Conservation (phyloP, 1,140 invertebrate genomes). For the Sycophila sp. region DNA sequence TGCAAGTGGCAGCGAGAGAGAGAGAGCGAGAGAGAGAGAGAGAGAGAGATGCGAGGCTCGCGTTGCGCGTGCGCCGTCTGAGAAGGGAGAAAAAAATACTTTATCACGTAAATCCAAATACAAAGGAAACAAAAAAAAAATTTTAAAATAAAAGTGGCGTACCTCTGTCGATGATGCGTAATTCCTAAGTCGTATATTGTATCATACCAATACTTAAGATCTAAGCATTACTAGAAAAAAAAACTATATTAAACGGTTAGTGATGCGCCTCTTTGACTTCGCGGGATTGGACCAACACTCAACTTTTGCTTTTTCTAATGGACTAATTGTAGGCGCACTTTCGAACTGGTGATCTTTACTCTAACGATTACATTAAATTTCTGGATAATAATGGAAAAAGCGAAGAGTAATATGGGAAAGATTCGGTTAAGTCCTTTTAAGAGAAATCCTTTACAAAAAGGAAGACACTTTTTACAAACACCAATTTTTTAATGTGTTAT, state of each 20-base stretch:
- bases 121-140: not conserved
- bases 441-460: too few relatives aligned
- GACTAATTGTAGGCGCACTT: too few relatives aligned
- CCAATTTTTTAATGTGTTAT: too few relatives aligned
- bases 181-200: conserved; percentile 61
- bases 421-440: too few relatives aligned
- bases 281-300: conserved; percentile 28
- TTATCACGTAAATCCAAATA: conserved; percentile 21
- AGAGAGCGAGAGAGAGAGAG: too few relatives aligned
- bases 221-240: conserved; percentile 56
- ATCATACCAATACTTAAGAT: conserved; percentile 57
- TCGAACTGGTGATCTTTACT: too few relatives aligned
- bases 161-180: conserved; percentile 56
- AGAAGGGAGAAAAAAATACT: not conserved
- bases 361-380: too few relatives aligned
- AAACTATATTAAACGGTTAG: conserved; percentile 47
- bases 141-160: conserved; percentile 32
- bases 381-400: too few relatives aligned
- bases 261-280: conserved; percentile 34
- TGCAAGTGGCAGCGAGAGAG: not conserved
- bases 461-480: too few relatives aligned
- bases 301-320: not conserved
- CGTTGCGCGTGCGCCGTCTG: not conserved
- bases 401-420: too few relatives aligned
- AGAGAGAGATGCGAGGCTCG: not conserved